A percentile compares a stretch with the other conserved stretches of the same genome.
phyloP scores from a whole-genome alignment of 2,113 vertebrate genomes.

The Seriola rivoliana region DNA sequence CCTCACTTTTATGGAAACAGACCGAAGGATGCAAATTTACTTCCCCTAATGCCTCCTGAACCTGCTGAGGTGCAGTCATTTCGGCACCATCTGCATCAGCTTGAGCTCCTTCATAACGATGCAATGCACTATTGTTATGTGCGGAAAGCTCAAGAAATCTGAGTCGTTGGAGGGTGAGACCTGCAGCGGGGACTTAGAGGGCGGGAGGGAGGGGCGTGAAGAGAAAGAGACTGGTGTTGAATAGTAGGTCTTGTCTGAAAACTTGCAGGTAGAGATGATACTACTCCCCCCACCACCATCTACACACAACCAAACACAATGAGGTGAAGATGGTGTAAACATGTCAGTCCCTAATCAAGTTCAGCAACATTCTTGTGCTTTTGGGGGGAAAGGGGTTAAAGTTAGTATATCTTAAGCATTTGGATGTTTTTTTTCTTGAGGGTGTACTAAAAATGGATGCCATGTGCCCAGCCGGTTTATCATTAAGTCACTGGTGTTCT shows the following conservation, averaged over 20 bases:
- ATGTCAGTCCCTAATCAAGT: constrained; percentile 15
- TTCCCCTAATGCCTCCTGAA: neutral
- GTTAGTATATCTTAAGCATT: neutral
- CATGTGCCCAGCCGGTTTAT: neutral
- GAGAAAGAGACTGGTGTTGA: constrained; percentile 48
- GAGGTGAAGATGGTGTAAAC: neutral
- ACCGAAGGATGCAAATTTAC: no score
- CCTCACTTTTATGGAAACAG: neutral
- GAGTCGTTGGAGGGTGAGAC: constrained; percentile 36
- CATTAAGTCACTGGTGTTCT: neutral
- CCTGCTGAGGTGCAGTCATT: neutral
- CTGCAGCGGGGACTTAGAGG: neutral
- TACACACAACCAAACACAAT: constrained; percentile 19
- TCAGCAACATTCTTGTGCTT: constrained; percentile 27
- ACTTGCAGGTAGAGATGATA: constrained; percentile 40
- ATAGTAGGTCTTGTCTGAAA: neutral
- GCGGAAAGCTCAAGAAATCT: constrained; percentile 60
- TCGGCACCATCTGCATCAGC: neutral
- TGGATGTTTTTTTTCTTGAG: neutral
- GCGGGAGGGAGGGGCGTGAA: constrained; percentile 5
- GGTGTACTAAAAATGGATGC: neutral
- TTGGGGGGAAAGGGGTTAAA: neutral
- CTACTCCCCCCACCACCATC: neutral
- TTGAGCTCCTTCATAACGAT: neutral
- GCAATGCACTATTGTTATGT: neutral